Evolutionary conservation across 2,113 vertebrate genomes (phyloP), one percentile per base, ranked within the genome.

Genomic region (Pedionomus torquatus): DNA sequence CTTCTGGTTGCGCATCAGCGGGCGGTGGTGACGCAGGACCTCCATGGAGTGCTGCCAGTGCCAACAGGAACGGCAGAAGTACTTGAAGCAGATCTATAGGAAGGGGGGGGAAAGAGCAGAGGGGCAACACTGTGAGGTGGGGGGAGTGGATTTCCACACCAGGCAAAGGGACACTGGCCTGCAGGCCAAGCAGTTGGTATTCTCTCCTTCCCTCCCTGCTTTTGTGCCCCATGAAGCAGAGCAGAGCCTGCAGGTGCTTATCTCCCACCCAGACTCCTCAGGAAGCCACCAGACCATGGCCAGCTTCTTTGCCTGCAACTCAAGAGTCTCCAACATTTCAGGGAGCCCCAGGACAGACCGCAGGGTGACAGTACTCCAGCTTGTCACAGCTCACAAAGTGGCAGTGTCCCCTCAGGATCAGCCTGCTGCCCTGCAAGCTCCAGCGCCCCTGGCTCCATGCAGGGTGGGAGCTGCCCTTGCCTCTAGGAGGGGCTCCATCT

Each of bases 1-100:
- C 98, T 99, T 99, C 98, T 99, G 99, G 98, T 99, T 99, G 92
- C 99, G 99, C 99, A 99, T 99, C 93, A 99, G 98, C 49, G 99
- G 99, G 96, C 99, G 99, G 97, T 99, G 99, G 98, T 99, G 99
- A 89, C 99, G 99, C 92, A 99, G 97, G 92, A 99, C 98, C 97
- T 99, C 99, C 98, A 99, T 98, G 87, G 99, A 99, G 97, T 99
- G 99, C 94, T 99, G 99, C 99, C 99, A 99, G 96, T 99, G 99
- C 99, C 99, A 99, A 98, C 99, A 99, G 48, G 99, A 98, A 95
- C 99, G 99, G 91, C 99, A 99, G 98, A 99, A 99, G 98, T 99
- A 99, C 97, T 99, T 99, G 98, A 99, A 99, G 98, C 99, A 99
- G 96, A 99, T 98, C 99, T 99, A 54, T 99, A 54, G 52, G 52